phyloP scores from a whole-genome alignment of 2,797 vertebrate genomes.

The Passerculus sandwichensis region DNA sequence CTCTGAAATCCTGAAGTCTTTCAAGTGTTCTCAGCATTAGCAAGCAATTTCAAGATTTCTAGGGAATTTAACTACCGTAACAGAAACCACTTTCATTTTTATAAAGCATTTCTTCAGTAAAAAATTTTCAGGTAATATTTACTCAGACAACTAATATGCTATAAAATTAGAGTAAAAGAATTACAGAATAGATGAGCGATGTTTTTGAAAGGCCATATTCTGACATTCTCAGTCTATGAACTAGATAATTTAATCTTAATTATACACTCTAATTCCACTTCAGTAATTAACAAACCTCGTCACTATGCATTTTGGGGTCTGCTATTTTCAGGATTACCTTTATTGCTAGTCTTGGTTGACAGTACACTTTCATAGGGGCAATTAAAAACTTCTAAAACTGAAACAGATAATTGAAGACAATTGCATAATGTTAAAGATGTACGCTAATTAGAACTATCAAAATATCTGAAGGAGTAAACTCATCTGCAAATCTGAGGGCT shows the following conservation, averaged over 20 bases:
- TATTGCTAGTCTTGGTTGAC: constrained; percentile 36
- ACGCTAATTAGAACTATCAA: constrained; percentile 59
- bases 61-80: background rate
- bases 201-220: constrained; percentile 15
- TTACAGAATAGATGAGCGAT: background rate
- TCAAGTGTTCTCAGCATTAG: background rate
- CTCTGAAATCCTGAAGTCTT: background rate
- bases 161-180: constrained; percentile 28
- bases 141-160: background rate
- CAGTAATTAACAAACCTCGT: constrained; percentile 59
- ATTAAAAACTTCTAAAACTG: constrained; percentile 63
- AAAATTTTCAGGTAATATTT: background rate
- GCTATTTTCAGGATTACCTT: constrained; percentile 55
- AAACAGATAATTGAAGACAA: constrained; percentile 60
- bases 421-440: constrained; percentile 35
- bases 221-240: background rate
- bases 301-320: constrained; percentile 39
- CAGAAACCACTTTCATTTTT: background rate
- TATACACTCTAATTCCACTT: constrained; percentile 58
- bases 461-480: constrained; percentile 53
- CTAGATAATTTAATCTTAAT: constrained; percentile 49
- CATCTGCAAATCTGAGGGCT: constrained; percentile 1
- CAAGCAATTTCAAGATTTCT: background rate
- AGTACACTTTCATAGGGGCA: constrained; percentile 3
- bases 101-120: background rate